Base-by-base conservation (phyloP, 2,797 vertebrate species). In the Rallus crepitans region DNA sequence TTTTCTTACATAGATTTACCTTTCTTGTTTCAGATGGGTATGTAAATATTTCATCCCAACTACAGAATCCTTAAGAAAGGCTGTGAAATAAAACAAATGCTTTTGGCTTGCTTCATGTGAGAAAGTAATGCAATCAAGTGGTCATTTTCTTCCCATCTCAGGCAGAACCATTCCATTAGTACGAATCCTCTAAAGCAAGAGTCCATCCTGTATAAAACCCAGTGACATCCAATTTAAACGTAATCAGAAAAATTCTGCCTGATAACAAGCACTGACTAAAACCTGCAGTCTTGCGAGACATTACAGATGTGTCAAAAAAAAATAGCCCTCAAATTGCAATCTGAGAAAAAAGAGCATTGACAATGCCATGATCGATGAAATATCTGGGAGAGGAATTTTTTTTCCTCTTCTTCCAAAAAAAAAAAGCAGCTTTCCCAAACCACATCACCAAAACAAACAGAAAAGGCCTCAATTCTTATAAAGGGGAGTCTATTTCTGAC, bases 131-230 rank as follows among this genome's bases (percentile, higher is more conserved):
- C 50, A 91, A 94, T 76, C 37, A 85, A 64, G 77, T 4, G n/a
- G 71, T 57, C 66, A 76, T 93, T 79, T 76, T 37, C 52, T 28
- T 92, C 61, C 78, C 7, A 31, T 87, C 91, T 91, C 83, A 87
- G 42, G 80, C 73, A 90, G 63, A 96, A 88, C n/a, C 16, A 80
- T 72, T 82, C 61, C 53, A 66, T 78, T 91, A 93, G 40, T 71
- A 92, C 56, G 60, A 87, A 89, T 59, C 13, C 53, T 52, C 23
- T 57, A 88, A 63, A 88, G 50, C 14, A 70, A 82, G 73, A 83
- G 69, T 73, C 12, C 11, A 80, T 64, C 11, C n/a, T 81, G n/a
- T 61, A 64, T 48, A 69, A 88, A 80, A 88, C 75, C 30, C 57
- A 78, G 37, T 47, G 50, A 75, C 40, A 69, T 63, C 11, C 50